A percentile compares a stretch with the other conserved stretches of the same genome.
Evolutionary conservation across 2,113 vertebrate genomes (phyloP).

Genomic region (Strix uralensis): DNA sequence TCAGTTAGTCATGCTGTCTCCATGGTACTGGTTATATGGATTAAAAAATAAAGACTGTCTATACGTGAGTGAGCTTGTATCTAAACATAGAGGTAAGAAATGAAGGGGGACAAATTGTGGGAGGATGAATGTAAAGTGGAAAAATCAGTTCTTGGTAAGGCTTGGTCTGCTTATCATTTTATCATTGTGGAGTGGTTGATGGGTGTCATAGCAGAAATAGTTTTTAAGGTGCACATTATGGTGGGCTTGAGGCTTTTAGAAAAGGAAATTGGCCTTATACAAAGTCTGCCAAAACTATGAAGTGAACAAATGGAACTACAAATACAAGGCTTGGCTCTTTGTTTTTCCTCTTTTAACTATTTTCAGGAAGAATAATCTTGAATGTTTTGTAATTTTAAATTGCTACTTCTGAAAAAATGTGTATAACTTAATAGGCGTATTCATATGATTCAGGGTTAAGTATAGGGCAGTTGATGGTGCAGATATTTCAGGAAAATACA

Average conservation of each 20-base stretch:
- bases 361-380: neutral
- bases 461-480: neutral
- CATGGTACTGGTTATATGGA: neutral
- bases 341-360: neutral
- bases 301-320: neutral
- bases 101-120: neutral
- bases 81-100: neutral
- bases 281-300: neutral
- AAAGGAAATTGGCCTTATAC: neutral
- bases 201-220: neutral
- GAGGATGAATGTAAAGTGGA: neutral
- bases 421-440: rapidly evolving
- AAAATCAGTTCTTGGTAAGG: neutral
- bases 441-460: neutral
- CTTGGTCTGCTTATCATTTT: neutral
- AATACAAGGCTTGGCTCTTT: neutral
- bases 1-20: neutral
- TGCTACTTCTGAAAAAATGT: neutral
- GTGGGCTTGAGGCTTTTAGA: neutral
- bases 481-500: neutral
- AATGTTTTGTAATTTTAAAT: neutral
- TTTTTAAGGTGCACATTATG: neutral
- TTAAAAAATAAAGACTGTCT: neutral
- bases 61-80: neutral
- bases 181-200: neutral